Conservation (phyloP, 64 coral and sea anemone species). For the Montipora cactus region DNA sequence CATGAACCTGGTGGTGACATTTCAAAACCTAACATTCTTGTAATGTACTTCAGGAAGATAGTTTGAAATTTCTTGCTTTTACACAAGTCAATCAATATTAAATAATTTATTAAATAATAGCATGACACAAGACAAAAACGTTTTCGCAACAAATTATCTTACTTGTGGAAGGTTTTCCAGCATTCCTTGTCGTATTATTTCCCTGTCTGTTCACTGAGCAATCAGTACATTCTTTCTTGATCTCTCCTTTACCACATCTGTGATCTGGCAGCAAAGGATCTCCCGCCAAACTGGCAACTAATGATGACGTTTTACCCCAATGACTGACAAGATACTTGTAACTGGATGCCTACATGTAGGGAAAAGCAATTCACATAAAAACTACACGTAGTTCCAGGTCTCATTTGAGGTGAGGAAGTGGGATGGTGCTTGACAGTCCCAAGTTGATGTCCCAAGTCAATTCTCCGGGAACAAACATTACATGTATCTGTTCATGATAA, state of each 20-base stretch:
- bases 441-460: too few relatives aligned
- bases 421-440: too few relatives aligned
- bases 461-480: neutral
- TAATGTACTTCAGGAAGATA: too few relatives aligned
- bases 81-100: too few relatives aligned
- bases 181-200: neutral
- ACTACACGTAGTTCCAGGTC: too few relatives aligned
- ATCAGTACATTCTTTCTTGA: neutral
- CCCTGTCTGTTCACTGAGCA: neutral
- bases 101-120: too few relatives aligned
- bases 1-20: too few relatives aligned
- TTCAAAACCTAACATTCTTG: too few relatives aligned
- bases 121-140: too few relatives aligned
- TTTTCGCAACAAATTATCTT: neutral
- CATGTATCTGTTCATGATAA: too few relatives aligned
- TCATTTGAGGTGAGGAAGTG: too few relatives aligned
- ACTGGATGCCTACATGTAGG: slow-evolving; percentile 9
- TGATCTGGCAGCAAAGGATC: neutral
- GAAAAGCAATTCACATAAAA: neutral
- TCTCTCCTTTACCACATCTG: neutral
- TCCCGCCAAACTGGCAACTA: slow-evolving; percentile 17
- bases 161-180: slow-evolving; percentile 4
- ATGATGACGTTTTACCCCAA: slow-evolving; percentile 39
- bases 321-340: slow-evolving; percentile 40
- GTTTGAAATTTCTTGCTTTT: too few relatives aligned